Conservation (phyloP, 2,113 vertebrate species). For the Vombatus ursinus region DNA sequence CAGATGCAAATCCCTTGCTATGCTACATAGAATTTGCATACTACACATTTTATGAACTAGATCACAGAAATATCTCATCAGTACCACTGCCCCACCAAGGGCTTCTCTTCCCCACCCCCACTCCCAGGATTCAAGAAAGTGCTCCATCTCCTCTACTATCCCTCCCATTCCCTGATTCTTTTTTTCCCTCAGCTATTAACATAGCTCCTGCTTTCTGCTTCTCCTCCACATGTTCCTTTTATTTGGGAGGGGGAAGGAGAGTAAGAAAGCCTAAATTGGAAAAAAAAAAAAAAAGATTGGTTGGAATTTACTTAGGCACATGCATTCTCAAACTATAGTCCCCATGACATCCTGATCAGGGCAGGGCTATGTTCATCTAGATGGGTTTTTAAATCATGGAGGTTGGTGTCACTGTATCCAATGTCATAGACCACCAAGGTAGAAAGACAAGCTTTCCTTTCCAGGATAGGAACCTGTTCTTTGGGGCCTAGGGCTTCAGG, state of each 20-base stretch:
- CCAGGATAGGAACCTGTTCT: neutral
- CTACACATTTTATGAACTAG: neutral
- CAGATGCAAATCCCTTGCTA: neutral
- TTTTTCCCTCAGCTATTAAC: neutral
- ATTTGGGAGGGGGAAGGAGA: neutral
- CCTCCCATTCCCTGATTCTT: neutral
- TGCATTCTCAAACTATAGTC: constrained; percentile 4
- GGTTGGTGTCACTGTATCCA: neutral
- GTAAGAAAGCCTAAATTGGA: neutral
- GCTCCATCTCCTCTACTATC: neutral
- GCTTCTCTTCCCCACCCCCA: neutral
- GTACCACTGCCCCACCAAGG: neutral
- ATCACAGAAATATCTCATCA: neutral
- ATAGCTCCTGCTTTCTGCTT: neutral
- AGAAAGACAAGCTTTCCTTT: neutral
- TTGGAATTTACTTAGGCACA: neutral
- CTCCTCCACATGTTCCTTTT: neutral
- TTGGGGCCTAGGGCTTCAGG: neutral
- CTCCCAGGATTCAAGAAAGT: constrained; percentile 7
- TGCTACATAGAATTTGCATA: neutral
- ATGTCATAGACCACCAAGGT: neutral
- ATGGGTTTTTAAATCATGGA: neutral
- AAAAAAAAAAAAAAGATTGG: neutral
- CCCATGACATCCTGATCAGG: neutral
- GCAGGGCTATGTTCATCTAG: neutral